Evolutionary conservation across 2,888 invertebrate species (phyloP), one percentile per base, ranked within the genome.

Genomic region (Drosophila leonis): DNA sequence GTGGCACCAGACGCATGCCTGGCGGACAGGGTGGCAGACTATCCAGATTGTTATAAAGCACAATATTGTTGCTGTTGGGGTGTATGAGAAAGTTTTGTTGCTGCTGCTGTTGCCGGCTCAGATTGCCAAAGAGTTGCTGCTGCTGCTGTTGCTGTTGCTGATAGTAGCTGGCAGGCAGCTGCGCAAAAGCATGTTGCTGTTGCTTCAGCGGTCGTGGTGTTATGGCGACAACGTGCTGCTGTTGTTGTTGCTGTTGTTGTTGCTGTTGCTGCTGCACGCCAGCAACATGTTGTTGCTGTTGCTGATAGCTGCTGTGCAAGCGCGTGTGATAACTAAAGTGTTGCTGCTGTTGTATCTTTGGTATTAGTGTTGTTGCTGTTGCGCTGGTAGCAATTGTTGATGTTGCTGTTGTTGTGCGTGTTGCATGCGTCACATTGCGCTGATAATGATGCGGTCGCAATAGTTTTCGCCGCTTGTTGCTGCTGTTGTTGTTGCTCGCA

Each of bases 1-100:
- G 92, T 35, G 92, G 92, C 48, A 92, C 80, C 65, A 92, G 75
- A 56, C 90, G 85, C 57, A 90, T 88, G 48, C 92, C 91, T 1
- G 92, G 92, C n/a, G 92, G 92, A 72, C 92, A 93, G 64, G 92
- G 92, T 44, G 91, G 92, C 65, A 93, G 75, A 0, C 82, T 66
- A 39, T 88, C 91, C 55, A 91, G 78, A 63, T 92, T 92, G 62
- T 92, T 91, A 78, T 92, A 93, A 0, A 93, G 84, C 52, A 93
- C 90, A 80, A 92, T 91, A 66, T 92, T 93, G 61, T 90, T 92
- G 68, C 92, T 92, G 74, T 91, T 92, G 37, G 84, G 84, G 56
- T 92, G 91, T 54, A 92, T 86, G 54, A 92, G 80, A 66, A 93
- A 80, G 78, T 93, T 92, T 60, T 88, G 84, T 20, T 85, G 82